Evolutionary conservation across 1,140 invertebrate species (phyloP).

Genomic region (Cylas formicarius): DNA sequence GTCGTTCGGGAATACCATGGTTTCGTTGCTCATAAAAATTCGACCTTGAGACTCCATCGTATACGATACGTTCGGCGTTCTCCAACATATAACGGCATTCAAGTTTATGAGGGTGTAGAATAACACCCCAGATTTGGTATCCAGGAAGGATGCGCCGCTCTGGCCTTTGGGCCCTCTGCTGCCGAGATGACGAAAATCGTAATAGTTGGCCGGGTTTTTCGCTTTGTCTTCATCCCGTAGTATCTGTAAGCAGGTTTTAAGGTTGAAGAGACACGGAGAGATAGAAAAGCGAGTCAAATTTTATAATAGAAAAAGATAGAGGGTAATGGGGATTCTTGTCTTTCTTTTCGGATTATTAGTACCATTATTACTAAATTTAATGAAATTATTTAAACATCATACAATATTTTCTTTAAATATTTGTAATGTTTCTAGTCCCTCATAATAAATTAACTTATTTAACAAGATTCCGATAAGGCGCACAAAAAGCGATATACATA

Average conservation of each 20-base stretch:
- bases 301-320: not conserved
- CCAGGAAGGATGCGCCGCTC: conserved; percentile 64
- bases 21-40: conserved; percentile 61
- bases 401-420: too few relatives aligned
- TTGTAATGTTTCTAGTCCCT: too few relatives aligned
- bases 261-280: not conserved
- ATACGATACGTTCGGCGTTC: conserved; percentile 57
- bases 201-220: conserved; percentile 48
- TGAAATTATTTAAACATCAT: too few relatives aligned
- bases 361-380: too few relatives aligned
- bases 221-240: conserved; percentile 49
- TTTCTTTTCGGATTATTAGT: too few relatives aligned
- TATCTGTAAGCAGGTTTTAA: conserved; percentile 31
- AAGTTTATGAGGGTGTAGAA: conserved; percentile 70
- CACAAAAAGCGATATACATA: too few relatives aligned
- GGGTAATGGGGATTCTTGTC: not conserved
- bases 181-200: conserved; percentile 61
- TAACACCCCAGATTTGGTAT: conserved; percentile 61
- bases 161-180: conserved; percentile 63
- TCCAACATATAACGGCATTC: conserved; percentile 73
- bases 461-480: too few relatives aligned
- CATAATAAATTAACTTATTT: too few relatives aligned
- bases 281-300: not conserved
- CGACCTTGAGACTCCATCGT: conserved; percentile 58
- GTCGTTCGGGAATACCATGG: conserved; percentile 71